Evolutionary conservation across 1,140 invertebrate genomes (phyloP).

Genomic region (Macrobrachium nipponense): DNA sequence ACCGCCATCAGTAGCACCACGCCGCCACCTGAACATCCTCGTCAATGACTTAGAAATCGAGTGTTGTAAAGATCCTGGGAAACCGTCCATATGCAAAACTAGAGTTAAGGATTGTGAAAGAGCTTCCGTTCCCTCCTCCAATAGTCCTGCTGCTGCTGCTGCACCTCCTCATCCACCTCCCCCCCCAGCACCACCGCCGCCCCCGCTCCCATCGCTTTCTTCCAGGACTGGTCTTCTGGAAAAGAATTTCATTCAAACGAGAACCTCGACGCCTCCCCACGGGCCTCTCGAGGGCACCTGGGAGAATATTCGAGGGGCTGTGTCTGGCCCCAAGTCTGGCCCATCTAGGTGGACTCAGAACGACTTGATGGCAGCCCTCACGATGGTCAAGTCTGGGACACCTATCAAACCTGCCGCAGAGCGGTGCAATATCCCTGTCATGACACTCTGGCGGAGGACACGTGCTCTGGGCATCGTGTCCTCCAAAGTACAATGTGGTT

Average conservation of each 20-base stretch:
- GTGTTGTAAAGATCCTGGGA: too few relatives aligned
- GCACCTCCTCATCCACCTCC: constrained; percentile 13
- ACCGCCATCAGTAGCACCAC: too few relatives aligned
- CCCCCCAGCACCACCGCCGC: constrained; percentile 8
- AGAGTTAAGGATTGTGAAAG: too few relatives aligned
- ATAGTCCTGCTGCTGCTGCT: constrained; percentile 10
- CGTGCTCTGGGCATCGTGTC: constrained; percentile 64
- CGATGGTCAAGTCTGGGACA: constrained; percentile 62
- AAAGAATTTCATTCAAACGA: not conserved
- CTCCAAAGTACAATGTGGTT: constrained; percentile 60
- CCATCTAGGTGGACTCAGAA: constrained; percentile 64
- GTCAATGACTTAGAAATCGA: not conserved
- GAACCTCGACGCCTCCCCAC: not conserved
- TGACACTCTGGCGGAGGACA: constrained; percentile 66
- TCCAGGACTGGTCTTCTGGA: constrained; percentile 25
- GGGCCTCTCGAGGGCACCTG: constrained; percentile 35
- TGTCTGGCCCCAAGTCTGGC: constrained; percentile 62
- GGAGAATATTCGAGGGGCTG: constrained; percentile 55
- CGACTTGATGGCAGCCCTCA: constrained; percentile 63
- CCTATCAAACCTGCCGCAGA: constrained; percentile 65
- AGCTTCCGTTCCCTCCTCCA: not conserved
- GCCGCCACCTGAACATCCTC: not conserved
- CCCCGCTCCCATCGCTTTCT: not conserved
- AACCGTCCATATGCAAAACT: too few relatives aligned
- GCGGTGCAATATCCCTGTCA: constrained; percentile 65